Evolutionary conservation across 2,888 invertebrate species (phyloP).

Genomic region (Carcina quercana): DNA sequence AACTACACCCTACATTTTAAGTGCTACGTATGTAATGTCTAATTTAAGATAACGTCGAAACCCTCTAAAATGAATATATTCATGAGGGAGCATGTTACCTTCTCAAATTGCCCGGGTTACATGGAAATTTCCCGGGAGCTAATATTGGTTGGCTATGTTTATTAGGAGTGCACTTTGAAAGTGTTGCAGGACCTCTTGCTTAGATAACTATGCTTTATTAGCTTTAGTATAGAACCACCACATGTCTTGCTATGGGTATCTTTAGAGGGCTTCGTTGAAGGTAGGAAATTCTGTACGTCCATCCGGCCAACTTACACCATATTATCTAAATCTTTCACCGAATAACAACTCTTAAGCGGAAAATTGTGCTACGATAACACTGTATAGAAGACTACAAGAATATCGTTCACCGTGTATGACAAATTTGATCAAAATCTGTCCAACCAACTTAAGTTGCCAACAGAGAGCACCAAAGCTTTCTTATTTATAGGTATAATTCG

Average conservation of each 20-base stretch:
- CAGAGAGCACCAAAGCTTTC: not conserved
- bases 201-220: too few relatives aligned
- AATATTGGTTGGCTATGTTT: too few relatives aligned
- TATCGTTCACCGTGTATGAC: not conserved
- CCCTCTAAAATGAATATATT: slow-evolving; percentile 10
- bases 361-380: too few relatives aligned
- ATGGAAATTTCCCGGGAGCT: slow-evolving; percentile 5
- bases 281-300: not conserved
- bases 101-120: slow-evolving; percentile 6
- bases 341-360: too few relatives aligned
- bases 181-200: too few relatives aligned
- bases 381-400: too few relatives aligned
- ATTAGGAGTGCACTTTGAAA: too few relatives aligned
- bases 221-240: too few relatives aligned
- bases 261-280: not conserved
- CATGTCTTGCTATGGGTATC: too few relatives aligned
- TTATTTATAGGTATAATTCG: too few relatives aligned
- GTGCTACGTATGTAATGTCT: slow-evolving; percentile 2
- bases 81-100: slow-evolving; percentile 8
- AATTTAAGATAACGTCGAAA: slow-evolving; percentile 7
- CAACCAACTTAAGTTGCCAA: not conserved
- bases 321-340: too few relatives aligned
- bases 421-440: not conserved
- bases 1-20: slow-evolving; percentile 1
- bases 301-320: not conserved